A percentile compares a stretch with the other conserved stretches of the same genome.
These are phyloP conservation scores for Dicaeum eximium DNA, from an alignment of 2,113 vertebrate genomes.

Conservation along the genomic window DNA sequence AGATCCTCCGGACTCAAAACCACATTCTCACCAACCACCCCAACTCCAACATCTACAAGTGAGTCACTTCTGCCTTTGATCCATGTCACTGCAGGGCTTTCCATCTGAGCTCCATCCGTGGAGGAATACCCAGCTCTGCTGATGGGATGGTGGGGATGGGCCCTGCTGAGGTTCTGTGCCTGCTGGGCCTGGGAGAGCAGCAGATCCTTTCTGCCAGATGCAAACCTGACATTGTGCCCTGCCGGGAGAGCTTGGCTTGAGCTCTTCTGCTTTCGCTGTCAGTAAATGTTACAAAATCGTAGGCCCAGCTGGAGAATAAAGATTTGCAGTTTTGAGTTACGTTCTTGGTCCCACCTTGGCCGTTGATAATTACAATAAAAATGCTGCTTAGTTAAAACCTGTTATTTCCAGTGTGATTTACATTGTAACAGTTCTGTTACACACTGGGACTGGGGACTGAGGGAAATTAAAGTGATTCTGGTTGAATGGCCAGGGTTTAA, in stretches of 20 bases:
- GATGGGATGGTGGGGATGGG: neutral
- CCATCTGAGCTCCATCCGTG: neutral
- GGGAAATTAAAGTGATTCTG: neutral
- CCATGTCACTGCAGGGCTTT: neutral
- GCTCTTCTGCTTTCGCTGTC: neutral
- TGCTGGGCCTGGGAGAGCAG: neutral
- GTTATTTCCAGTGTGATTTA: neutral
- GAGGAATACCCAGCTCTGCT: neutral
- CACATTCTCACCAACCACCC: constrained; percentile 98
- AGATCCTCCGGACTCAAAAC: constrained; percentile 95
- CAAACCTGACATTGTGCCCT: rapidly evolving
- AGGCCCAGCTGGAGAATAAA: neutral
- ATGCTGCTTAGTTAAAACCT: neutral
- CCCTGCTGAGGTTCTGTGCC: neutral
- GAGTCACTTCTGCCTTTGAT: constrained; percentile 48
- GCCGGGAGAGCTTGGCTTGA: neutral
- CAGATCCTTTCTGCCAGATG: neutral
- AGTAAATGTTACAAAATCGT: neutral
- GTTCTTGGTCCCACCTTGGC: neutral
- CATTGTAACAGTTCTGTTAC: neutral
- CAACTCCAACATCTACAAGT: constrained; percentile 99
- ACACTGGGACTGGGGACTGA: neutral
- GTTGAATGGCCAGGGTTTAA: neutral
- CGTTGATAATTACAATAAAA: neutral
- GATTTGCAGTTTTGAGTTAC: neutral